Percentiles rank a stretch among this genome's conserved stretches.
phyloP scores from a whole-genome alignment of 1,140 invertebrate species.

The Trichomalopsis sarcophagae region DNA sequence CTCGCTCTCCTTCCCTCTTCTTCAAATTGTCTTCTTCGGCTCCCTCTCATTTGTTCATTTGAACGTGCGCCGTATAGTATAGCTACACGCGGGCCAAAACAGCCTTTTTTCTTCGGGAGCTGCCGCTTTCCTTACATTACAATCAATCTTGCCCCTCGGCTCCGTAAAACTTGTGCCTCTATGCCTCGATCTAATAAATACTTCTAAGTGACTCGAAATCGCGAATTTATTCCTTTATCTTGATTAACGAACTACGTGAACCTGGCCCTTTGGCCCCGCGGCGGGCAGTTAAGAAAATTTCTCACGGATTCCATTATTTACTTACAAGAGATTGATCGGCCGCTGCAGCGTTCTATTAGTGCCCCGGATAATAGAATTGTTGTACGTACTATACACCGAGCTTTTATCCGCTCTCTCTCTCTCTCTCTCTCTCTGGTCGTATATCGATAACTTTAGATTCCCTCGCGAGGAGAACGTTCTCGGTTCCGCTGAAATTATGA shows the following conservation, averaged over 20 bases:
- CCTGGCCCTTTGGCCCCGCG: neutral
- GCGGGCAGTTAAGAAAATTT: conserved; percentile 1
- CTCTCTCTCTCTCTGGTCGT: neutral
- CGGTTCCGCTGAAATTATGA: too few relatives aligned
- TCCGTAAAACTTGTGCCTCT: conserved; percentile 2
- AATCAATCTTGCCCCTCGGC: conserved; percentile 14
- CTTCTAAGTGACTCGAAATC: conserved; percentile 26
- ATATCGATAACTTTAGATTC: too few relatives aligned
- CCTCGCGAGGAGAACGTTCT: too few relatives aligned
- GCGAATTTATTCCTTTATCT: conserved; percentile 42
- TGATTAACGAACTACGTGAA: conserved; percentile 32
- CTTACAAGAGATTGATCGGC: neutral
- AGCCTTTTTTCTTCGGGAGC: neutral
- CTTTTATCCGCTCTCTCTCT: neutral
- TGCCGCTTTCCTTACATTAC: conserved; percentile 27
- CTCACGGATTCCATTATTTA: conserved; percentile 19
- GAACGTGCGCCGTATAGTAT: neutral
- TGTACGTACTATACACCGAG: neutral
- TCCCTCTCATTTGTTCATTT: conserved; percentile 33
- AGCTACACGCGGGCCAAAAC: neutral
- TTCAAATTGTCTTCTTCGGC: conserved; percentile 34
- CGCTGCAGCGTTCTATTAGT: neutral
- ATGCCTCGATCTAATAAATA: conserved; percentile 39
- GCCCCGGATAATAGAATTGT: neutral
- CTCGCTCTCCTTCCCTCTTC: conserved; percentile 35